Base-by-base conservation (phyloP, 2,797 vertebrate genomes). In the Pseudochirops cupreus region DNA sequence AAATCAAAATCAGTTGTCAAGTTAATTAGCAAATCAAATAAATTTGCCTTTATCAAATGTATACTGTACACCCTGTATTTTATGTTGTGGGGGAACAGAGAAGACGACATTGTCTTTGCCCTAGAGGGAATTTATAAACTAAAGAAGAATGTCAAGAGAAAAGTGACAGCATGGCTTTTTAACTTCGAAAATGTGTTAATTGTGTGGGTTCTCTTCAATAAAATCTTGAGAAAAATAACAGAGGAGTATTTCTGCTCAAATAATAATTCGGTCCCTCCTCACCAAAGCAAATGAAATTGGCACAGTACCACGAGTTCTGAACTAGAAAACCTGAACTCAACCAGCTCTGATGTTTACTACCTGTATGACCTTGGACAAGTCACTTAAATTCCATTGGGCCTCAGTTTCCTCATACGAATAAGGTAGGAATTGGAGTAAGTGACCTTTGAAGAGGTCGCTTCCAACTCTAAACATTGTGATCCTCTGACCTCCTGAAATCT, bases 211-310 rank as follows among this genome's bases (percentile, higher is more conserved):
- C 91, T 46, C 90, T 95, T 18, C 91, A 95, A 95, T 67, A 1
- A 97, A 97, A 89, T 58, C 14, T 91, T 82, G 93, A 91, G 95
- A 95, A 92, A 96, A 95, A 91, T 29, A 91, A 59, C 91, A 24
- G 46, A 57, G 3, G 92, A 91, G 53, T 93, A 82, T 46, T 13
- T 93, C 18, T 90, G 31, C 56, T 91, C 87, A 54, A 90, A 55
- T 33, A 93, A 39, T 87, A 93, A 94, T 94, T 26, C 91, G 93
- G 92, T 9, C 67, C 91, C 58, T n/a, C 31, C 39, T 82, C 29
- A 82, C 67, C 89, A 93, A 94, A 56, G 33, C 31, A 96, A 97
- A 24, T 2, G 39, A 82, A 82, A 82, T 82, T 6, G 67, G 29
- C 16, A 82, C 39, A 24, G 14, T 74, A 16, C 1, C 62, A 39